Conservation (phyloP, 2,113 vertebrate species). For the Elanus axillaris region DNA sequence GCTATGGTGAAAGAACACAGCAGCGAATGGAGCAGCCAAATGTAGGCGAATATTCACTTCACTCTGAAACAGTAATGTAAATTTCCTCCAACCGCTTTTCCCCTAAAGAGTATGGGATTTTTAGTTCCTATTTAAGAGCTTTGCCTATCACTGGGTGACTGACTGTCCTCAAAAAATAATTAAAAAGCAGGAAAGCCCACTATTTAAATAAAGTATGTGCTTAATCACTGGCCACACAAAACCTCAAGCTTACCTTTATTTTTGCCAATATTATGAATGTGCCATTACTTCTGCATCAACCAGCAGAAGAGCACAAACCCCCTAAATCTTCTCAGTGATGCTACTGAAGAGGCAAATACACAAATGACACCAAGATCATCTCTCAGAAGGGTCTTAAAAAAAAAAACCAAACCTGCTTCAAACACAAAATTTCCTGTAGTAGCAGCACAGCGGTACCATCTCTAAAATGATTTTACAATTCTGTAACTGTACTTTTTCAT, state of each 20-base stretch:
- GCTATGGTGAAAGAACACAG: neutral
- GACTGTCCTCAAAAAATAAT: neutral
- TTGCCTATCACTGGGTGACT: neutral
- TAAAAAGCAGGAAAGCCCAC: too few species aligned
- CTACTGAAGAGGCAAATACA: neutral
- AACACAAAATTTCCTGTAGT: neutral
- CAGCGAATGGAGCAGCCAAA: neutral
- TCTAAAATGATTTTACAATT: neutral
- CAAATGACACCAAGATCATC: neutral
- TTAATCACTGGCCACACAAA: neutral
- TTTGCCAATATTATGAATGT: neutral
- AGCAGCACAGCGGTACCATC: neutral
- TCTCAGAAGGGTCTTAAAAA: neutral
- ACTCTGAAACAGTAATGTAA: neutral
- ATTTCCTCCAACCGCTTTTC: neutral
- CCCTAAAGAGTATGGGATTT: neutral
- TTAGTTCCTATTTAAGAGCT: neutral
- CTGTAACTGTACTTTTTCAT: neutral
- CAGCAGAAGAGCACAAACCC: neutral
- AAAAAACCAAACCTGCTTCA: neutral
- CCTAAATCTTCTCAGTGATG: neutral
- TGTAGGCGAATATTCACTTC: neutral
- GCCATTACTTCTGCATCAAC: neutral
- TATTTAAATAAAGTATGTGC: neutral
- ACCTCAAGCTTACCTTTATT: neutral